These are phyloP conservation scores for Scaptodrosophila lebanonensis DNA, from an alignment of 1,140 invertebrate genomes.

Conservation along the genomic window DNA sequence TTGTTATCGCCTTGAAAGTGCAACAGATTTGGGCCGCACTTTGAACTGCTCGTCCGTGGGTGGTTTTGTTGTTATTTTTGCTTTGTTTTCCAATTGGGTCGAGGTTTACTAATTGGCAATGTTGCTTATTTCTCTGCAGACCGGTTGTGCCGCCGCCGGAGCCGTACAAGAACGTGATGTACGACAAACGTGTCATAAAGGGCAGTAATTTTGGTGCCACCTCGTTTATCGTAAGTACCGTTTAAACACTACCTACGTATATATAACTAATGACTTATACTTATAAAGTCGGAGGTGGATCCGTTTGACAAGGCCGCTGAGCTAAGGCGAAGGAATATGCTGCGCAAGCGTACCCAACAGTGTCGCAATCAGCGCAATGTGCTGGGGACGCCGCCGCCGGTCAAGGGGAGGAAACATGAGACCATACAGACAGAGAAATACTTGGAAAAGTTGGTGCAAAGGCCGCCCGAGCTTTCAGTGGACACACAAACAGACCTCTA, in stretches of 20 bases:
- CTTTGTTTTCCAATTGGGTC: slow-evolving; percentile 53
- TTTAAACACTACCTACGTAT: slow-evolving; percentile 1
- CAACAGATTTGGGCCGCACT: slow-evolving; percentile 57
- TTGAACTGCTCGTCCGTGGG: background rate
- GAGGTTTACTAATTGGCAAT: slow-evolving; percentile 62
- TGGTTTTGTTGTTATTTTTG: slow-evolving; percentile 1
- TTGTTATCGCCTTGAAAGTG: slow-evolving; percentile 56
- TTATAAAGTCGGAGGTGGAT: slow-evolving; percentile 59
- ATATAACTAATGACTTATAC: slow-evolving; percentile 52
- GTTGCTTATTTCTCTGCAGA: slow-evolving; percentile 40
- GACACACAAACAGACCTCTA: slow-evolving; percentile 92
- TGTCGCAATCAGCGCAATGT: slow-evolving; percentile 78
- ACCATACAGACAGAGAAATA: slow-evolving; percentile 92
- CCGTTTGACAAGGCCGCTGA: slow-evolving; percentile 78
- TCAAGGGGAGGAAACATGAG: slow-evolving; percentile 88
- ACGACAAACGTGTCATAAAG: slow-evolving; percentile 87
- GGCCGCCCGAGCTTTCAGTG: slow-evolving; percentile 84
- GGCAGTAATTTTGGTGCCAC: slow-evolving; percentile 83
- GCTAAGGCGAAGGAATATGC: slow-evolving; percentile 78
- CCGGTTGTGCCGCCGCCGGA: slow-evolving; percentile 65
- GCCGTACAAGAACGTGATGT: slow-evolving; percentile 89
- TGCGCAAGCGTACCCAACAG: slow-evolving; percentile 78
- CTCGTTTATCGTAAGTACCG: slow-evolving; percentile 52
- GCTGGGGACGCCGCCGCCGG: slow-evolving; percentile 83
- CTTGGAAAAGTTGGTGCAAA: slow-evolving; percentile 88